Evolutionary conservation across 2,888 invertebrate species (phyloP), one percentile per base, ranked within the genome.

Genomic region (Drosophila austrosaltans): DNA sequence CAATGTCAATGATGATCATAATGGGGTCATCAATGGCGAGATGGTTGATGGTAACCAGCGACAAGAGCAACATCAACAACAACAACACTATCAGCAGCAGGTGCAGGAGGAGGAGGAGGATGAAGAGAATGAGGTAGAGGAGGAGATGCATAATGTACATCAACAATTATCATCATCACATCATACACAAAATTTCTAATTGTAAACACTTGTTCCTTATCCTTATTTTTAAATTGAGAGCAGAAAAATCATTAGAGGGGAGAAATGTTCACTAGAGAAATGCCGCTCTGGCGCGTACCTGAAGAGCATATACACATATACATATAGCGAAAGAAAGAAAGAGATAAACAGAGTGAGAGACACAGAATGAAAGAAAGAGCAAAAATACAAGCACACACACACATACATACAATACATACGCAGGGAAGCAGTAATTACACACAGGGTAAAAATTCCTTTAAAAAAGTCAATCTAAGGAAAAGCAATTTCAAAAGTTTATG

Each of bases 241-340:
- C 16, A 53, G 57, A 74, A 66, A 78, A 74, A 66, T 76, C 30
- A 44, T 71, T 66, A 67, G 30, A 74, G 69, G 69, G 81, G 16
- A 16, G 16, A 16, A 72, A 76, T 83, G 89, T 87, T 87, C 82
- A 89, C 82, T 82, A 88, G 74, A 86, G 69, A 83, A 81, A 88
- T 78, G 87, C 48, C 87, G 87, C 8, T 85, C 8, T 85, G 76
- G 69, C 80, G 80, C 86, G 84, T 84, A 84, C 84, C 84, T 84
- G 84, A 76, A 79, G 66, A 69, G 48, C 25, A 48, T 25, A 48
- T 12, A 48, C 5, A 78, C 42, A 59, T 1, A 36, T 2, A 36
- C n/a, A 1, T 10, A 36, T 36, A 36, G 8, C 2, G 36, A 36
- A 36, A 36, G 36, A 36, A 30, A 30, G 30, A 30, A 30, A 10